A percentile compares a stretch with the other conserved stretches of the same genome.
Conservation (phyloP, 2,888 invertebrate species). For the Charanyca ferruginea region DNA sequence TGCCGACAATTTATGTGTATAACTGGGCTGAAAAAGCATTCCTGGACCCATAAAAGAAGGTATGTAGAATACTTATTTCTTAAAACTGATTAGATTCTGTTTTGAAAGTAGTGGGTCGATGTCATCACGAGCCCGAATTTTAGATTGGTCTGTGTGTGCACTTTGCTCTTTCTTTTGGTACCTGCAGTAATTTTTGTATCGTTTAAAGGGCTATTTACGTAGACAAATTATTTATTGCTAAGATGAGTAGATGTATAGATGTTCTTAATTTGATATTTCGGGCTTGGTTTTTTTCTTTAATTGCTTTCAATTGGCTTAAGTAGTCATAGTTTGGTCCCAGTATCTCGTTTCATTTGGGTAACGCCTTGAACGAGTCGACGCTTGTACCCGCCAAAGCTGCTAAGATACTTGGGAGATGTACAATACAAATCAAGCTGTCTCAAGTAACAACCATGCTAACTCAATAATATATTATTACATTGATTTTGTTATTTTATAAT, state of each 20-base stretch:
- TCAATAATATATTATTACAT: neutral
- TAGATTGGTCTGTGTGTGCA: conserved; percentile 40
- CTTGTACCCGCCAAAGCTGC: conserved; percentile 33
- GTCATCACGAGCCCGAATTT: conserved; percentile 33
- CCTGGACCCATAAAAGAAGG: conserved; percentile 75
- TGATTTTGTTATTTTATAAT: neutral
- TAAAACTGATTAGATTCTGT: conserved; percentile 55
- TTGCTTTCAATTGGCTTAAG: conserved; percentile 68
- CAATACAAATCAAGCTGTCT: neutral
- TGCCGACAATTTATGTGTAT: conserved; percentile 83
- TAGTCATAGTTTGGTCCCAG: conserved; percentile 50
- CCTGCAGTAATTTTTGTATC: conserved; percentile 8
- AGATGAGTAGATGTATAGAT: neutral
- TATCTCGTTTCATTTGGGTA: conserved; percentile 63
- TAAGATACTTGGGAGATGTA: conserved; percentile 7
- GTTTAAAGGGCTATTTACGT: conserved; percentile 22
- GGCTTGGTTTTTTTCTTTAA: conserved; percentile 52
- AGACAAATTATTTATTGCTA: neutral
- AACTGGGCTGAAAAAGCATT: conserved; percentile 78
- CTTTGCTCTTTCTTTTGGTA: conserved; percentile 63
- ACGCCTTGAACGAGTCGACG: conserved; percentile 56
- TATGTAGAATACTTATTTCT: conserved; percentile 67
- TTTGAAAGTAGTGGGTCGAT: conserved; percentile 51
- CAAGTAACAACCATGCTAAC: neutral
- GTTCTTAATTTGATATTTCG: conserved; percentile 17